Conservation (phyloP, 2,113 vertebrate species). For the Serinus canaria region DNA sequence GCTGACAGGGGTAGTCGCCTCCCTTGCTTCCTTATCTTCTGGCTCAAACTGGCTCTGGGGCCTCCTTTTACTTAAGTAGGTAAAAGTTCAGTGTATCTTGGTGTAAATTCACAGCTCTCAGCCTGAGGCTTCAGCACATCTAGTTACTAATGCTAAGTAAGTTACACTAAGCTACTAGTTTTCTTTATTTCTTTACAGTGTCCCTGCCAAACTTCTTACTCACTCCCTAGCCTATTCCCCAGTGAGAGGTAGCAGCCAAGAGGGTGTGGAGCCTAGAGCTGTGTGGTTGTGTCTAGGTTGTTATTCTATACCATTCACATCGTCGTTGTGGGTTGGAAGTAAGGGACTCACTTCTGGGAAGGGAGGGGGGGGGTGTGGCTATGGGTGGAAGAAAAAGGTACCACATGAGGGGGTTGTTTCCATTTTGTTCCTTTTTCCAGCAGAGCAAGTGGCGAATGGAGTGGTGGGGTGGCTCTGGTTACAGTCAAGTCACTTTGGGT, state of each 20-base stretch:
- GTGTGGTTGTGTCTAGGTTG: background rate
- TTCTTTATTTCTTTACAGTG: background rate
- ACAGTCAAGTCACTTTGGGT: background rate
- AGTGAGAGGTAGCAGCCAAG: background rate
- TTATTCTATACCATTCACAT: background rate
- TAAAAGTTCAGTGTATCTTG: background rate
- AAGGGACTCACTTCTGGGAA: background rate
- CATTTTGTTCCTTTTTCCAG: background rate
- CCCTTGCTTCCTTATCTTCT: background rate
- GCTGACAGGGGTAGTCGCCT: background rate
- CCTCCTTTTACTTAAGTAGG: background rate
- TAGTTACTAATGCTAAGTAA: background rate
- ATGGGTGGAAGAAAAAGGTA: background rate
- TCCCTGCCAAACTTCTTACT: background rate
- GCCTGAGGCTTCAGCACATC: background rate
- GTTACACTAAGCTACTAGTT: background rate
- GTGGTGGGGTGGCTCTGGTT: background rate
- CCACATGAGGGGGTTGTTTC: background rate
- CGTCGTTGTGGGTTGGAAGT: background rate
- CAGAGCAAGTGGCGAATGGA: background rate
- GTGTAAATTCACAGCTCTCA: background rate
- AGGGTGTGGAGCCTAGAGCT: background rate
- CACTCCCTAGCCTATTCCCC: background rate
- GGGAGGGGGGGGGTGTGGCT: background rate
- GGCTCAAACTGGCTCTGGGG: background rate